phyloP scores from a whole-genome alignment of 2,113 vertebrate species.

The Aptenodytes forsteri region DNA sequence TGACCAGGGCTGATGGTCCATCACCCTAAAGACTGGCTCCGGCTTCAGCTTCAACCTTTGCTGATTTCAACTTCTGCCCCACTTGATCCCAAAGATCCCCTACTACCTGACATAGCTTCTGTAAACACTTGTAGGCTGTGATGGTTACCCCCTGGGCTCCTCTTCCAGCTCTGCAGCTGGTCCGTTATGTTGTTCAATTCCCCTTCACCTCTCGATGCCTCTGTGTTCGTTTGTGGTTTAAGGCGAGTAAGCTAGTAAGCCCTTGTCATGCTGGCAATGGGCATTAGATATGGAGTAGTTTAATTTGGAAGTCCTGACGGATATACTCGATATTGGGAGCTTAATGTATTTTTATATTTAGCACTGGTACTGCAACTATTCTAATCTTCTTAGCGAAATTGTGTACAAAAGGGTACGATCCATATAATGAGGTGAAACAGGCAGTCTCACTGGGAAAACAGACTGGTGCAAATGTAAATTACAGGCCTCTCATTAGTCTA shows the following conservation, averaged over 20 bases:
- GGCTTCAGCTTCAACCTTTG: not conserved
- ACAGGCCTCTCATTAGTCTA: not conserved
- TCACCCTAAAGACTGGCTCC: not conserved
- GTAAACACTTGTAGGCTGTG: not conserved
- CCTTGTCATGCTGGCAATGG: not conserved
- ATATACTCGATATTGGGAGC: not conserved
- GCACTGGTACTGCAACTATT: not conserved
- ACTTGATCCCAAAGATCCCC: no score
- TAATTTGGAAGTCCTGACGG: not conserved
- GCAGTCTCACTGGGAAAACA: not conserved
- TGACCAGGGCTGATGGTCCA: no score
- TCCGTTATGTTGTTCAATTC: accelerated
- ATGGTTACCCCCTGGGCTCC: not conserved
- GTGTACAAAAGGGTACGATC: not conserved
- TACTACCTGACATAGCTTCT: accelerated
- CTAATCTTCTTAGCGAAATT: not conserved
- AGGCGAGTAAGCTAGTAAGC: not conserved
- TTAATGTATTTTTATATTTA: not conserved
- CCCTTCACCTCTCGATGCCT: not conserved
- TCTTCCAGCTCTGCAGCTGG: not conserved
- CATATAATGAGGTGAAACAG: not conserved
- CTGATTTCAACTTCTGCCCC: not conserved
- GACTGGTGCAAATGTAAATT: not conserved
- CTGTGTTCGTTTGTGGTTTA: not conserved
- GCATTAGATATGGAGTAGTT: not conserved